A percentile compares a stretch with the other conserved stretches of the same genome.
phyloP scores from a whole-genome alignment of 2,888 invertebrate species.

The Hybos culiciformis region DNA sequence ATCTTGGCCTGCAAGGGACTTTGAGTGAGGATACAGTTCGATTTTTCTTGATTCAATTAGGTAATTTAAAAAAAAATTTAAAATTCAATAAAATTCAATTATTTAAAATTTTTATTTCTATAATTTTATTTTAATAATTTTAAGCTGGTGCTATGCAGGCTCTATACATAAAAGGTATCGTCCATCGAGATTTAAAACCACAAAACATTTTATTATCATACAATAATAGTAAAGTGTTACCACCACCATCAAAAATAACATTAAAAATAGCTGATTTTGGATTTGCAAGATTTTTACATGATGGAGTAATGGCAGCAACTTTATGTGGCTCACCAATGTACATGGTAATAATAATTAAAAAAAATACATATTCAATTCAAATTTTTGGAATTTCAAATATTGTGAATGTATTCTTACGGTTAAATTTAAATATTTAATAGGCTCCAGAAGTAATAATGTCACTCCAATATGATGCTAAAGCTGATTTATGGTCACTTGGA shows the following conservation, averaged over 20 bases:
- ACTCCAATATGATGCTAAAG: slow-evolving; percentile 95
- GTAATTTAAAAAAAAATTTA: slow-evolving; percentile 35
- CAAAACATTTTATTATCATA: slow-evolving; percentile 96
- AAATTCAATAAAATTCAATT: slow-evolving; percentile 1
- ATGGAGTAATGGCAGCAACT: slow-evolving; percentile 99
- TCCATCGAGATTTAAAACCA: slow-evolving; percentile 97
- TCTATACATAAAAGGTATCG: slow-evolving; percentile 91
- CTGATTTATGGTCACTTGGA: slow-evolving; percentile 97
- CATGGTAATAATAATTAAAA: slow-evolving; percentile 77
- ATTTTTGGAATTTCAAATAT: background rate
- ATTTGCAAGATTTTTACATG: slow-evolving; percentile 94
- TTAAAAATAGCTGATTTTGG: slow-evolving; percentile 99
- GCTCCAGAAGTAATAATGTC: slow-evolving; percentile 99
- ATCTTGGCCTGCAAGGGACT: slow-evolving; percentile 83
- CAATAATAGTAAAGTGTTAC: slow-evolving; percentile 36
- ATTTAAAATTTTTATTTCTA: background rate
- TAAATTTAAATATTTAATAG: slow-evolving; percentile 28
- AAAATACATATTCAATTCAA: background rate
- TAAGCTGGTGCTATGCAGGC: slow-evolving; percentile 94
- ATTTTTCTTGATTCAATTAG: slow-evolving; percentile 85
- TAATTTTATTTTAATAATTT: slow-evolving; percentile 16
- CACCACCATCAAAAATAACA: slow-evolving; percentile 65
- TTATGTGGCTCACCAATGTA: slow-evolving; percentile 99
- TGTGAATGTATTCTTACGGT: background rate
- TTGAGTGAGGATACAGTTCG: slow-evolving; percentile 95